Evolutionary conservation across 2,797 vertebrate genomes (phyloP).

Genomic region (Strix occidentalis): DNA sequence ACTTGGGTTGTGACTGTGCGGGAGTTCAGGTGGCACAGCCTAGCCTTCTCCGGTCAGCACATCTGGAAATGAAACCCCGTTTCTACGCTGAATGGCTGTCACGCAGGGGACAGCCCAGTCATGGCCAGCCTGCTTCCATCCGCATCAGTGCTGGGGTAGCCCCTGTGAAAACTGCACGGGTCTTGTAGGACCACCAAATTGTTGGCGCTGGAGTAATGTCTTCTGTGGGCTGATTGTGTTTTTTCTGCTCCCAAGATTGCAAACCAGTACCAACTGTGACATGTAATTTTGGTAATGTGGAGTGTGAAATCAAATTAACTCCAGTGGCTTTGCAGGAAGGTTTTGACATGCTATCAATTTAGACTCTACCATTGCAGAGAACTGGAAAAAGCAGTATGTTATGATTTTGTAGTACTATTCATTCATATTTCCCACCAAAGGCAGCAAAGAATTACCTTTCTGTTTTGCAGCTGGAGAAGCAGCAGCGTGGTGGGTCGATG

Average conservation of each 20-base stretch:
- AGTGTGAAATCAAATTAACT: not conserved
- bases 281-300: not conserved
- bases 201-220: not conserved
- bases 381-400: not conserved
- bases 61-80: not conserved
- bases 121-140: not conserved
- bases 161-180: fast-evolving
- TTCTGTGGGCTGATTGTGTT: not conserved
- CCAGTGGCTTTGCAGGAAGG: not conserved
- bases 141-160: fast-evolving
- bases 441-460: not conserved
- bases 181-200: not conserved
- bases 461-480: not conserved
- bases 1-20: not conserved
- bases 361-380: not conserved
- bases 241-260: not conserved
- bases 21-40: not conserved
- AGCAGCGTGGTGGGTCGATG: fast-evolving
- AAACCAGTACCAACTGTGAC: not conserved
- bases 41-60: not conserved
- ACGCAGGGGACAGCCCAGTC: fast-evolving
- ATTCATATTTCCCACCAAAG: not conserved
- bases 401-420: not conserved
- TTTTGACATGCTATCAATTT: not conserved
- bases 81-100: not conserved